Percentiles rank a stretch among this genome's conserved stretches.
Conservation (phyloP, 2,113 vertebrate species). For the Pterophyllum scalare region DNA sequence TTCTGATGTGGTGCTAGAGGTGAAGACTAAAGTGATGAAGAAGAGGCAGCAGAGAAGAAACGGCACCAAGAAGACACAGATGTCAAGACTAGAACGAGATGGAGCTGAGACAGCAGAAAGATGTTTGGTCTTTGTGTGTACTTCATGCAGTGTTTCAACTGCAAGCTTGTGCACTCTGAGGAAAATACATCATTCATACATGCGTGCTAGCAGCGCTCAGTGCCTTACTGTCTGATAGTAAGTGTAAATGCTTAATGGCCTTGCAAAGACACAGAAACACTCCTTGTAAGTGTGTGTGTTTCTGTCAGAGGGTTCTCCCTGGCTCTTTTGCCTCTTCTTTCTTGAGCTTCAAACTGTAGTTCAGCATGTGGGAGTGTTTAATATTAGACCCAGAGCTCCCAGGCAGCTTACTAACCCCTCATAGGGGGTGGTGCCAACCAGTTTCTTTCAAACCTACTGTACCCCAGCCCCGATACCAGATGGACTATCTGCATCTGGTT, state of each 20-base stretch:
- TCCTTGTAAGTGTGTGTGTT: neutral
- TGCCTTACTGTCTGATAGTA: conserved; percentile 31
- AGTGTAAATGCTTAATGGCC: conserved; percentile 47
- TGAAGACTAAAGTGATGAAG: neutral
- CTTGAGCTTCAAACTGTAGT: conserved; percentile 3
- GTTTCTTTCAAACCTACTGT: conserved; percentile 38
- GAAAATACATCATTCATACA: conserved; percentile 54
- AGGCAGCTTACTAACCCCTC: conserved; percentile 23
- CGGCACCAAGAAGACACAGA: neutral
- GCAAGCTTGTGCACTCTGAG: conserved; percentile 23
- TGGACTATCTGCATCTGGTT: conserved; percentile 24
- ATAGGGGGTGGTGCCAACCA: conserved; percentile 25
- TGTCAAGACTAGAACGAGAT: neutral
- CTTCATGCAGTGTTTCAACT: neutral
- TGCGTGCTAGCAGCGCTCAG: conserved; percentile 13
- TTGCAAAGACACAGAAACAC: conserved; percentile 11
- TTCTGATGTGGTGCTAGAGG: neutral
- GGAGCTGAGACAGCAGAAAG: neutral
- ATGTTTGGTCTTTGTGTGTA: conserved; percentile 1
- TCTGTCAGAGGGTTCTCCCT: neutral
- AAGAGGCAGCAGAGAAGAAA: neutral
- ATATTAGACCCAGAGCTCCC: conserved; percentile 18
- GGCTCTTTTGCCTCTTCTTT: neutral
- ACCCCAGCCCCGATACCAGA: conserved; percentile 32
- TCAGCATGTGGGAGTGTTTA: conserved; percentile 60